phyloP scores from a whole-genome alignment of 1,140 invertebrate genomes.

The Homalodisca vitripennis region DNA sequence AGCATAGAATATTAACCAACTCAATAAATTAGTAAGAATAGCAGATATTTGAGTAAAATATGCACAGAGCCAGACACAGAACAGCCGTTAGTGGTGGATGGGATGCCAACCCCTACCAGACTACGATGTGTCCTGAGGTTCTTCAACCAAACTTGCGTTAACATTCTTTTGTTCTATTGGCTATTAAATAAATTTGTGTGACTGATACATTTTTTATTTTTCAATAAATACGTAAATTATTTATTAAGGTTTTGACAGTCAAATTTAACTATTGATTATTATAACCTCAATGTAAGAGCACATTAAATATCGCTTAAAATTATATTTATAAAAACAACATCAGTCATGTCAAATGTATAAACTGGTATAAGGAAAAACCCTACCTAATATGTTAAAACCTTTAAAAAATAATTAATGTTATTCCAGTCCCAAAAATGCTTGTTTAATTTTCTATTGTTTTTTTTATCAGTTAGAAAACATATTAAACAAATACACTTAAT shows the following conservation, averaged over 20 bases:
- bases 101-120: conserved; percentile 61
- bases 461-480: no score
- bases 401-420: no score
- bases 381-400: no score
- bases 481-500: no score
- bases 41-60: background rate
- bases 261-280: background rate
- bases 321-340: background rate
- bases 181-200: background rate
- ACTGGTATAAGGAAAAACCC: no score
- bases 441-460: no score
- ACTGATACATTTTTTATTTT: background rate
- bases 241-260: background rate
- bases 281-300: background rate
- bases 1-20: no score
- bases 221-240: background rate
- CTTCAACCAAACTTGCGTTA: background rate
- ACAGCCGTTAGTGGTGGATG: conserved; percentile 49
- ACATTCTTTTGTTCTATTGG: background rate
- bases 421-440: no score
- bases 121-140: conserved; percentile 28
- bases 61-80: conserved; percentile 28
- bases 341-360: background rate
- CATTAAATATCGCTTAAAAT: background rate
- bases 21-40: background rate